Evolutionary conservation across 2,888 invertebrate genomes (phyloP).

Genomic region (Drosophila subquinaria): DNA sequence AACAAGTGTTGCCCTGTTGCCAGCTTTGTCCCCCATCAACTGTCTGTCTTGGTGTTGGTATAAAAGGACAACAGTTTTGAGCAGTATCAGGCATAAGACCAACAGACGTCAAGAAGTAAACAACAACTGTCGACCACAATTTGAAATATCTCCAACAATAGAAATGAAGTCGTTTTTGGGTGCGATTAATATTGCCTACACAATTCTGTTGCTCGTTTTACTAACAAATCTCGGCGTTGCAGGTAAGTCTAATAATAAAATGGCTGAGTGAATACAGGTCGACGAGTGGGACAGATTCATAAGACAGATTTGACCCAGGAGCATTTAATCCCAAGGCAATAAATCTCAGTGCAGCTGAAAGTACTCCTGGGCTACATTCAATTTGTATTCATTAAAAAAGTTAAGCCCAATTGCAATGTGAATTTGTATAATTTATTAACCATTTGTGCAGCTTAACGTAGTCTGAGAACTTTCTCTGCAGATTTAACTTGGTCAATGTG

Average conservation of each 20-base stretch:
- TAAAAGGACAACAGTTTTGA: conserved; percentile 80
- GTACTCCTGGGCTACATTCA: conserved; percentile 1
- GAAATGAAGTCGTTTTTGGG: conserved; percentile 79
- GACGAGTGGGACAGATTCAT: conserved; percentile 8
- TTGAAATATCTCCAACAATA: conserved; percentile 27
- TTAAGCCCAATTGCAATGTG: conserved; percentile 10
- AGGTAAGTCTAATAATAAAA: conserved; percentile 69
- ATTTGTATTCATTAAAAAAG: conserved; percentile 48
- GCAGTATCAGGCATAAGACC: conserved; percentile 78
- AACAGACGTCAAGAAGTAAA: conserved; percentile 65
- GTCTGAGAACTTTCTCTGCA: neutral
- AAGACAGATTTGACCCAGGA: conserved; percentile 16
- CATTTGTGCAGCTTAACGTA: neutral
- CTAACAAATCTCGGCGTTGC: conserved; percentile 71
- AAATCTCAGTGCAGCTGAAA: conserved; percentile 46
- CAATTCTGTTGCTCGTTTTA: conserved; percentile 66
- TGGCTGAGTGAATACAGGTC: neutral
- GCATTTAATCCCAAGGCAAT: conserved; percentile 41
- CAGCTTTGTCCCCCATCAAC: conserved; percentile 15
- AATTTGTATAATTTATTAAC: conserved; percentile 1
- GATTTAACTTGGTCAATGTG: neutral
- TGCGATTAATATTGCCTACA: conserved; percentile 70
- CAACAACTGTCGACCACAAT: conserved; percentile 41
- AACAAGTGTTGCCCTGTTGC: conserved; percentile 33
- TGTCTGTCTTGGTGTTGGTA: conserved; percentile 65